Percentiles rank a stretch among this genome's conserved stretches.
These are phyloP conservation scores for Trichosurus vulpecula DNA, from an alignment of 2,797 vertebrate genomes.

Conservation along the genomic window DNA sequence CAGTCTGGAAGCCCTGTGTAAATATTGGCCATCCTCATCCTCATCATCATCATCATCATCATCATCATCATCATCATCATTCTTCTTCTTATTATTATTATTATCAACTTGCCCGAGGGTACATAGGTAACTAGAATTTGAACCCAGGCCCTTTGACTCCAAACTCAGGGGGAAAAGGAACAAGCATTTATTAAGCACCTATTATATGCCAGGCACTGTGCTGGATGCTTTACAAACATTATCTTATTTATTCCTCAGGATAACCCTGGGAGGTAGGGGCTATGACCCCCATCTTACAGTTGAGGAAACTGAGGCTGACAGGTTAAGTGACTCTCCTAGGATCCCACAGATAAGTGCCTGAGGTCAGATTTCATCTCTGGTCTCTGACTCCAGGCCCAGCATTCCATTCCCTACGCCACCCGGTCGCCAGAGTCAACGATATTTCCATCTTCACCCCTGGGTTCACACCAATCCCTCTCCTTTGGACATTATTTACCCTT, in stretches of 20 bases:
- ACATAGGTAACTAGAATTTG: background rate
- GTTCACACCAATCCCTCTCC: background rate
- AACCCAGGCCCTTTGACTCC: background rate
- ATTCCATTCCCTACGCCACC: background rate
- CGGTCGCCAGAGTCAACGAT: background rate
- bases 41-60: too few species aligned
- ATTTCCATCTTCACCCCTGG: background rate
- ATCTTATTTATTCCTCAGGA: background rate
- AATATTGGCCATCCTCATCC: too few species aligned
- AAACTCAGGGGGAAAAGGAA: background rate
- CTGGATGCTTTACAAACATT: background rate
- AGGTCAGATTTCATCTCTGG: background rate
- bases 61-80: too few species aligned
- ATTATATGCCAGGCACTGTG: background rate
- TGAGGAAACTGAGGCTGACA: background rate
- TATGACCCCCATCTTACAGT: background rate
- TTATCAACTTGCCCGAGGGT: background rate
- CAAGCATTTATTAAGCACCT: background rate
- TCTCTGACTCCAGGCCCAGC: background rate
- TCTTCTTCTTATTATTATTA: background rate
- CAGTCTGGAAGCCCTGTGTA: background rate
- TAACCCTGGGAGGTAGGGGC: background rate
- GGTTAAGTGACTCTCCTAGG: background rate
- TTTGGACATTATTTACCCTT: background rate
- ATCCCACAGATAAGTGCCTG: background rate